Base-by-base conservation (phyloP, 64 coral and sea anemone genomes). In the Hydrozoanthus tunicans region DNA sequence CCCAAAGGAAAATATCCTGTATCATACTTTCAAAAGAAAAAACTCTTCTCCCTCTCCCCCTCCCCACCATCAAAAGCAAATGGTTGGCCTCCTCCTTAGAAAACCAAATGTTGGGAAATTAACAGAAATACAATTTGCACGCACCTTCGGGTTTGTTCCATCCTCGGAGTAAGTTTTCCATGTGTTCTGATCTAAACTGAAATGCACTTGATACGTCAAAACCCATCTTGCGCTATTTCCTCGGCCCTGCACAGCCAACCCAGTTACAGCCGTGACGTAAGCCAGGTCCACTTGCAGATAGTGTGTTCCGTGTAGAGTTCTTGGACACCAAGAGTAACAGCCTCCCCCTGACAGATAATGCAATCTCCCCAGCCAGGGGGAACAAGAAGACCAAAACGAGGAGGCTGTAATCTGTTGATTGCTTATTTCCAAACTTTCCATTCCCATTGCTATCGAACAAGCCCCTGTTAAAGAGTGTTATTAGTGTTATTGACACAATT, bases 341-440 rank as follows among this genome's bases (percentile, higher is more conserved):
- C 70, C 70, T 10, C 70, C 53, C 11, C 53, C 53, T 7, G 51
- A 53, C 14, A 78, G 53, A 53, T 78, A 78, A 53, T 78, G 76
- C 12, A 78, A 6, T 9, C 76, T 51, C 6, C 76, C 53, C 76
- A 17, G 4, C 76, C 76, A 78, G 12, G 76, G 53, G 10, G 14
- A 5, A 17, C 32, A 27, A 78, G 14, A 14, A 23, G 9, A 3
- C 10, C 10, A 4, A 11, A 3, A 51, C 5, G 70, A 51, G 9
- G 70, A 73, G 56, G 53, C 76, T 78, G 51, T 78, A 58, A 56
- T 78, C 13, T 78, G 53, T 73, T 26, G 13, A 15, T 78, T 56
- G 76, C 51, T 56, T 17, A 78, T 78, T 20, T 78, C 76, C 11
- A 78, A 78, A 78, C 53, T 78, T 78, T 78, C 76, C 76, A 78